These are phyloP conservation scores for Acanthurus leucopareius DNA, from an alignment of 2,797 vertebrate genomes.

Conservation along the genomic window DNA sequence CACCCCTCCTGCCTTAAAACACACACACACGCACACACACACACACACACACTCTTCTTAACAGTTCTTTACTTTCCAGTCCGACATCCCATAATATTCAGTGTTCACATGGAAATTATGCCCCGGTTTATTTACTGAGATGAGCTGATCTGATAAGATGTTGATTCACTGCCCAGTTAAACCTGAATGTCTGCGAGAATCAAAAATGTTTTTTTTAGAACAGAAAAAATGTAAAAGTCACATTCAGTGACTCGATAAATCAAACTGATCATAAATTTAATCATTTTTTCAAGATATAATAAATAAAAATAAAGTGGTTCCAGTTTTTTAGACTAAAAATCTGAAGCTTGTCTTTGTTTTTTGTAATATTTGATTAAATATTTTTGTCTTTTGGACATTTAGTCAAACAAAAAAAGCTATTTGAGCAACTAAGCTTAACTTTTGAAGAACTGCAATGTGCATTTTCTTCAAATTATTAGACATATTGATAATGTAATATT, in stretches of 20 bases:
- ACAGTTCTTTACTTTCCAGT: neutral
- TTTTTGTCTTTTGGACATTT: neutral
- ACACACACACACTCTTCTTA: neutral
- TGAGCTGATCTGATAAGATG: no score
- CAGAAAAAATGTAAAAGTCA: neutral
- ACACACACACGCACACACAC: neutral
- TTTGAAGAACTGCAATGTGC: no score
- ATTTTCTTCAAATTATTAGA: no score
- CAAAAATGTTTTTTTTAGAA: no score
- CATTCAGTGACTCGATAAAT: slow-evolving; percentile 5
- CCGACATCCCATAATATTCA: slow-evolving; percentile 15
- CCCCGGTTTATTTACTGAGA: neutral
- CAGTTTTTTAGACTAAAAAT: neutral
- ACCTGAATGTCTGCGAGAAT: no score
- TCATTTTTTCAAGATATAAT: neutral
- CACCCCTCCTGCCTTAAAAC: slow-evolving; percentile 5
- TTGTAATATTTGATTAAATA: neutral
- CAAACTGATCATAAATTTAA: neutral
- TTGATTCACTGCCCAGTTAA: no score
- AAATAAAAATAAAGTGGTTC: neutral
- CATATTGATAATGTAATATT: no score
- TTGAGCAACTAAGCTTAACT: neutral
- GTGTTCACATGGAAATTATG: slow-evolving; percentile 24
- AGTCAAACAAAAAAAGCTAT: neutral
- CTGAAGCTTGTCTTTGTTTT: neutral